Percentiles rank a stretch among this genome's conserved stretches.
phyloP scores from a whole-genome alignment of 2,113 vertebrate genomes.

The Coreoperca whiteheadi region DNA sequence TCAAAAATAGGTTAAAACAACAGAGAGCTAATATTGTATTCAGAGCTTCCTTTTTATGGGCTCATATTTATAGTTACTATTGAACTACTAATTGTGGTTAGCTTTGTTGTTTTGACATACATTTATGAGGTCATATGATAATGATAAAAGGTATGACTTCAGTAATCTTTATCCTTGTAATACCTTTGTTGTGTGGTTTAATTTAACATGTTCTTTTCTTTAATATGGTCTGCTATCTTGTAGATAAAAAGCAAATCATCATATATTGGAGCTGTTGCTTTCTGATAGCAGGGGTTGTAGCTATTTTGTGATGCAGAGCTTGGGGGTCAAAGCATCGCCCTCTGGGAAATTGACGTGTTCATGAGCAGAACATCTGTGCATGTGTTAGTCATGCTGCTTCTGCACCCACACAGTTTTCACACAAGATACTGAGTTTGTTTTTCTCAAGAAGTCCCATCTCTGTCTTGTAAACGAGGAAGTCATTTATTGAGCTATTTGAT shows the following conservation, averaged over 20 bases:
- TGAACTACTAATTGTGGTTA: conserved; percentile 24
- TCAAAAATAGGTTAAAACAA: conserved; percentile 63
- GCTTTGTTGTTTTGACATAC: conserved; percentile 6
- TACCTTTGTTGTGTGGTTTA: not conserved
- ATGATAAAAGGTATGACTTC: conserved; percentile 3
- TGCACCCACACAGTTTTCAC: conserved; percentile 69
- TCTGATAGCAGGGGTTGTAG: conserved; percentile 37
- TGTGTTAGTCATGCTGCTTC: conserved; percentile 75
- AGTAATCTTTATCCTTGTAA: conserved; percentile 1
- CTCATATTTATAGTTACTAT: conserved; percentile 37
- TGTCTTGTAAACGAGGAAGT: conserved; percentile 11
- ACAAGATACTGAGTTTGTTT: conserved; percentile 59
- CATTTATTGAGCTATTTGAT: not conserved
- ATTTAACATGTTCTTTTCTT: not conserved
- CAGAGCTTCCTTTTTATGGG: conserved; percentile 31
- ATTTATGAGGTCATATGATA: conserved; percentile 8
- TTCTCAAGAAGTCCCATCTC: not conserved
- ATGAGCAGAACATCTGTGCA: conserved; percentile 72
- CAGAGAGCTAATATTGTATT: conserved; percentile 39
- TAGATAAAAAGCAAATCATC: conserved; percentile 34
- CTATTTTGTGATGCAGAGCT: conserved; percentile 51
- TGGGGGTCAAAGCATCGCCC: conserved; percentile 66
- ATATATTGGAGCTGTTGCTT: conserved; percentile 35
- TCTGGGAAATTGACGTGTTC: conserved; percentile 61
- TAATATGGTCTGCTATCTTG: not conserved